A percentile compares a stretch with the other conserved stretches of the same genome.
Evolutionary conservation across 2,888 invertebrate species (phyloP).

Genomic region (Abrostola tripartita): DNA sequence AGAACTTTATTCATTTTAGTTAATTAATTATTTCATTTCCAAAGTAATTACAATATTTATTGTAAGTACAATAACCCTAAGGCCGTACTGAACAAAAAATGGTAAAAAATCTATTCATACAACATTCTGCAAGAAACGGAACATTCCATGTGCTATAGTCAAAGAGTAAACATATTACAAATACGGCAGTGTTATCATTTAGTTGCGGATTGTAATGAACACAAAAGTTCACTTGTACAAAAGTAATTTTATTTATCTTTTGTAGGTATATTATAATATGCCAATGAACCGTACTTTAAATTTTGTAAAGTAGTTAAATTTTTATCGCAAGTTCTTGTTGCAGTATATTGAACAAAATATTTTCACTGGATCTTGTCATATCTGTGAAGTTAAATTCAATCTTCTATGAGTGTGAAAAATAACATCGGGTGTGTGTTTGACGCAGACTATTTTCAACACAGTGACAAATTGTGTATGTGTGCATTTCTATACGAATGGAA

Average conservation of each 20-base stretch:
- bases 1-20: too few relatives aligned
- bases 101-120: not conserved
- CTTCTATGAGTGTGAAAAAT: constrained; percentile 22
- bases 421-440: constrained; percentile 20
- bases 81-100: not conserved
- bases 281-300: too few relatives aligned
- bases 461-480: constrained; percentile 37
- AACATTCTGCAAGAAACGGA: constrained; percentile 41
- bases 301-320: too few relatives aligned
- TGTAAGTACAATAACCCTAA: too few relatives aligned
- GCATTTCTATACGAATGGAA: constrained; percentile 23
- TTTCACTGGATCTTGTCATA: not conserved
- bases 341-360: not conserved
- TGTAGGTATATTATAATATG: too few relatives aligned
- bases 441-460: constrained; percentile 52
- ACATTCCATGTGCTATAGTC: constrained; percentile 9
- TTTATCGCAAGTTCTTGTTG: not conserved
- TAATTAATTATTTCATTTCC: too few relatives aligned
- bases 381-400: not conserved
- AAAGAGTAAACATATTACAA: constrained; percentile 26
- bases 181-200: not conserved
- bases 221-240: too few relatives aligned
- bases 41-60: too few relatives aligned
- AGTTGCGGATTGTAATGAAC: too few relatives aligned
- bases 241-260: too few relatives aligned